These are phyloP conservation scores for Rhagologus leucostigma DNA, from an alignment of 2,113 vertebrate species.

Conservation along the genomic window DNA sequence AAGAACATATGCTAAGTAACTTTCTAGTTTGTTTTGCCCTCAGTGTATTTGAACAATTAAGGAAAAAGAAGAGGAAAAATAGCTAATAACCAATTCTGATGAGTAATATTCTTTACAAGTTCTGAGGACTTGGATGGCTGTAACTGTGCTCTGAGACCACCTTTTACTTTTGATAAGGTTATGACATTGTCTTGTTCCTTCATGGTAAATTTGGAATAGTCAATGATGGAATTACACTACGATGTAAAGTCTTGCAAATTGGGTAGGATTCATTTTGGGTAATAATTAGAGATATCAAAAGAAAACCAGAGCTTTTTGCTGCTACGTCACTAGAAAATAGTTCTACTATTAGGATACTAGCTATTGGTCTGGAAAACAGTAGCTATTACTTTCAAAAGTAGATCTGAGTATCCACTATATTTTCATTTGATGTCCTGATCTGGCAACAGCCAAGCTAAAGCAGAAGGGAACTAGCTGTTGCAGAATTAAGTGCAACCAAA, in stretches of 20 bases:
- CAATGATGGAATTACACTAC: not conserved
- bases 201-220: not conserved
- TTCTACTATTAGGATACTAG: not conserved
- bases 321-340: not conserved
- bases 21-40: conserved; percentile 26
- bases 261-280: not conserved
- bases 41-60: not conserved
- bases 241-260: not conserved
- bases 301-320: not conserved
- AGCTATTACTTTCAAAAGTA: not conserved
- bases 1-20: conserved; percentile 38
- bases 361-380: not conserved
- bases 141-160: not conserved
- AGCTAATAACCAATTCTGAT: not conserved
- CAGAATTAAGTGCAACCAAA: not conserved
- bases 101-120: not conserved
- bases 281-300: not conserved
- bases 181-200: not conserved
- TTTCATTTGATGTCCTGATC: not conserved
- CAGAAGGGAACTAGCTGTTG: not conserved
- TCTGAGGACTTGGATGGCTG: not conserved
- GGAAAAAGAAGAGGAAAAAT: not conserved
- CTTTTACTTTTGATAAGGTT: not conserved
- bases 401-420: not conserved
- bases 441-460: not conserved